Evolutionary conservation across 2,888 invertebrate genomes (phyloP).

Genomic region (Drosophila infuscata): DNA sequence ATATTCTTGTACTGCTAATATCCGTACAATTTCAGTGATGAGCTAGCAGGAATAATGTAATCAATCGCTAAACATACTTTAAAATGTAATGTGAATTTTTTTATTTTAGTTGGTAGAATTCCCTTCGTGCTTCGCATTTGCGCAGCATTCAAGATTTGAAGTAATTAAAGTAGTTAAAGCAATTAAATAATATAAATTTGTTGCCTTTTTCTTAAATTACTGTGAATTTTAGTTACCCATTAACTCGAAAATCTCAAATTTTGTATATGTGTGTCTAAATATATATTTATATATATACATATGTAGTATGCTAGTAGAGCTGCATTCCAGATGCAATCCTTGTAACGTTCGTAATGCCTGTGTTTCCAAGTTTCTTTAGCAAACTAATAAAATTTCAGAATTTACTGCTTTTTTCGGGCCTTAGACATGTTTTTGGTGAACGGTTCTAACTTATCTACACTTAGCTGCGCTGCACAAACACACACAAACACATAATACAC

Average conservation of each 20-base stretch:
- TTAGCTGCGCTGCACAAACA: slow-evolving; percentile 28
- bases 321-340: slow-evolving; percentile 6
- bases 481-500: neutral
- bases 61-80: slow-evolving; percentile 19
- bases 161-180: neutral
- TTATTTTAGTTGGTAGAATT: slow-evolving; percentile 12
- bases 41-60: slow-evolving; percentile 44
- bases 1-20: slow-evolving; percentile 39
- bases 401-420: slow-evolving; percentile 24
- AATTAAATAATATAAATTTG: neutral
- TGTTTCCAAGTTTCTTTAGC: neutral
- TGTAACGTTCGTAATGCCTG: neutral
- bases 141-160: slow-evolving; percentile 10
- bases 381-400: slow-evolving; percentile 21
- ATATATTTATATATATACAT: neutral
- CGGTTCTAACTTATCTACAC: slow-evolving; percentile 32
- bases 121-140: neutral
- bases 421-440: slow-evolving; percentile 38
- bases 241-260: neutral
- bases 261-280: neutral
- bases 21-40: slow-evolving; percentile 35
- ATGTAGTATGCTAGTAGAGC: slow-evolving; percentile 10
- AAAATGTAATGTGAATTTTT: slow-evolving; percentile 12
- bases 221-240: neutral
- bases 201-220: neutral